Evolutionary conservation across 2,113 vertebrate genomes (phyloP), one percentile per base, ranked within the genome.

Genomic region (Butorides virescens): DNA sequence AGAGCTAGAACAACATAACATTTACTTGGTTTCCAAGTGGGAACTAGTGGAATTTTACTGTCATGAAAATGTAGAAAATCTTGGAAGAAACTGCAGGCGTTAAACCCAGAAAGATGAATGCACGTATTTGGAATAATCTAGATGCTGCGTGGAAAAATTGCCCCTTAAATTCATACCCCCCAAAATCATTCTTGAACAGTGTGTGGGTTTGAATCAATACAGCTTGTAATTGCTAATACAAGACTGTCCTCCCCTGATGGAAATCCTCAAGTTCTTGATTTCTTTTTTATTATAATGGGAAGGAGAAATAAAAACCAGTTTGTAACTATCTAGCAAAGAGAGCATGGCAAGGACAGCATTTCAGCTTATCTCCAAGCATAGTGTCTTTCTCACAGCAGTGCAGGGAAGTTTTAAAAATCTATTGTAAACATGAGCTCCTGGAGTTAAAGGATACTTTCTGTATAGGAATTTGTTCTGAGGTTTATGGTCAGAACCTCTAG

Each of bases 1-100:
- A 93, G 53, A 82, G 73, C n/a, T 66, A 85, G 76, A 92, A 91
- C 46, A 92, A 44, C 65, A 87, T 17, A 90, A 84, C 71, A 85
- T 94, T 94, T 92, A 58, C 49, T 73, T 66, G 34, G 58, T 95
- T 95, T 93, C 80, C 53, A 88, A 87, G 74, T 10, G 79, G 89
- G 63, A 87, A 70, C 50, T 36, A 76, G 62, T 82, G 66, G 70
- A 92, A 95, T 95, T 91, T 91, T 92, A 93, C 70, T 77, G 50
- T 76, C 50, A 68, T 0, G 4, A 72, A 92, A 93, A 92, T 65
- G 58, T 62, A 93, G 66, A 85, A 78, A 85, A 78, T 58, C 61
- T 78, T 66, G 83, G 49, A 78, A 87, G 56, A 84, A 89, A 80
- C 36, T 44, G 23, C 65, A 74, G 58, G 5, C 1, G 0, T 80